Evolutionary conservation across 37 sponge, comb jelly and placozoan species (phyloP).

Genomic region (Cliona cf. orientalis): DNA sequence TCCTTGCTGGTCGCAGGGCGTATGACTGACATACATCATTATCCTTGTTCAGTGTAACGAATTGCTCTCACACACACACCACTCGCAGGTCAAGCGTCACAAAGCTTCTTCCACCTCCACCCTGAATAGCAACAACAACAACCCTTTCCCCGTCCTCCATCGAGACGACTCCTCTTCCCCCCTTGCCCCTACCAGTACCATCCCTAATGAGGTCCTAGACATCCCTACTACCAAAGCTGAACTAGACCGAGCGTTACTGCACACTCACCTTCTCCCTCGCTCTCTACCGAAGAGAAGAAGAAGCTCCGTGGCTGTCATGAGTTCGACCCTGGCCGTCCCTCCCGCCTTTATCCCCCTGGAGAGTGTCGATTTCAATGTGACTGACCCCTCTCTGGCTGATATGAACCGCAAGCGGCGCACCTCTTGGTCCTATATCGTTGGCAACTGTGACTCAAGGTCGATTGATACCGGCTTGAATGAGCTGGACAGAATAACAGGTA

Average conservation of each 20-base stretch:
- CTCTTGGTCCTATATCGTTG: constrained; percentile 30
- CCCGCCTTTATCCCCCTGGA: not conserved
- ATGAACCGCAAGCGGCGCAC: constrained; percentile 13
- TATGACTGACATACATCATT: no score
- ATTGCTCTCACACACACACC: no score
- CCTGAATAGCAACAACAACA: no score
- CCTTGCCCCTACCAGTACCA: no score
- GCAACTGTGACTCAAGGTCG: constrained; percentile 20
- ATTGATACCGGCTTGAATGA: constrained; percentile 60
- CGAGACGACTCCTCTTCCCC: no score
- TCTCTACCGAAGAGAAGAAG: not conserved
- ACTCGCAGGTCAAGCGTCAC: no score
- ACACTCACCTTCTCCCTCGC: not conserved
- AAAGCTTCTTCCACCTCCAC: no score
- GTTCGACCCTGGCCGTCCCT: not conserved
- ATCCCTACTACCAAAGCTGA: not conserved
- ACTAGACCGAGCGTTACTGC: no score
- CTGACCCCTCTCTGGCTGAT: constrained; percentile 18
- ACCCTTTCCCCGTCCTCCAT: no score
- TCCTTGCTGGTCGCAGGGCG: no score
- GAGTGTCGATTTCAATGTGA: not conserved
- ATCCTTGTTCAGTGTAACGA: no score
- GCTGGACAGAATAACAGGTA: constrained; percentile 42
- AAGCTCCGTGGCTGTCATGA: constrained; percentile 16
- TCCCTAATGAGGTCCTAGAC: not conserved